Evolutionary conservation across 2,797 vertebrate genomes (phyloP).

Genomic region (Aeoliscus strigatus): DNA sequence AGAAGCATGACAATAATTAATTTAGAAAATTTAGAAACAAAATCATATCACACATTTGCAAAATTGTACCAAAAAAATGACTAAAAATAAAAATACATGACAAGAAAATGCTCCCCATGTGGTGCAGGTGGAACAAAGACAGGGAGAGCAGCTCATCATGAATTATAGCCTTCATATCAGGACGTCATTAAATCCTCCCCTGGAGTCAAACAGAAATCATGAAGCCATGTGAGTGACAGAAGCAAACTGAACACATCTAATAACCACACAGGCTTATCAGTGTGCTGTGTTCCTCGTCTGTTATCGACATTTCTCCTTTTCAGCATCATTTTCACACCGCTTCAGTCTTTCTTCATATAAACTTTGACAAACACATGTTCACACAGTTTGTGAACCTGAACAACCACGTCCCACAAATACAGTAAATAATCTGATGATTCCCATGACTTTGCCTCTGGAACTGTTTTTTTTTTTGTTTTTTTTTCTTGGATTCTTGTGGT

Average conservation of each 20-base stretch:
- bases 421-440: slow-evolving; percentile 34
- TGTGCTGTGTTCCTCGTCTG: slow-evolving; percentile 1
- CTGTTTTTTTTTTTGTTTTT: slow-evolving; percentile 34
- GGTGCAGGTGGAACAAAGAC: slow-evolving; percentile 35
- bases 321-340: slow-evolving; percentile 2
- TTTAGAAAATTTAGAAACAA: too few species aligned
- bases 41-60: too few species aligned
- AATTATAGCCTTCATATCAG: slow-evolving; percentile 62
- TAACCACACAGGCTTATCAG: slow-evolving; percentile 37
- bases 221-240: slow-evolving; percentile 36
- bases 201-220: slow-evolving; percentile 55
- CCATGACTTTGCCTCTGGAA: slow-evolving; percentile 52
- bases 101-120: slow-evolving; percentile 52
- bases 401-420: too few species aligned
- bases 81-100: too few species aligned
- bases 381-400: too few species aligned
- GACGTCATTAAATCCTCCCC: slow-evolving; percentile 67
- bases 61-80: too few species aligned
- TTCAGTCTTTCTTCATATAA: too few species aligned
- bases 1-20: too few species aligned
- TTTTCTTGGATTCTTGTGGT: slow-evolving; percentile 63
- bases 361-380: too few species aligned
- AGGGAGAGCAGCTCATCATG: slow-evolving; percentile 54
- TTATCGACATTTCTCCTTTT: slow-evolving; percentile 20
- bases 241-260: slow-evolving; percentile 41